Conservation (phyloP, 1,140 invertebrate species). For the Drosophila baimaii region DNA sequence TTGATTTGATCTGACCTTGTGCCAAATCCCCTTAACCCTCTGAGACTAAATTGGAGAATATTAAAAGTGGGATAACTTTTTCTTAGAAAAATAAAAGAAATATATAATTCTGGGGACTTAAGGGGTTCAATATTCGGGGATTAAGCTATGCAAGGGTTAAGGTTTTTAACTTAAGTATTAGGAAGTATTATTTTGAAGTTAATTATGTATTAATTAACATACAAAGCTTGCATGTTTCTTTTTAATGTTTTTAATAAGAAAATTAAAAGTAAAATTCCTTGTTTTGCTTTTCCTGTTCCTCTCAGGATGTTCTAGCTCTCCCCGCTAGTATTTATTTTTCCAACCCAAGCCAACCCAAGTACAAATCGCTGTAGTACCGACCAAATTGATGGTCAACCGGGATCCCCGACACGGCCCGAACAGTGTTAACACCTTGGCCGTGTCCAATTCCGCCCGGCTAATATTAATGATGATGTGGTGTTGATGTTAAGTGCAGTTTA, state of each 20-base stretch:
- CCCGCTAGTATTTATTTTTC: neutral
- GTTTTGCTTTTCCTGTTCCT: neutral
- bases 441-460: constrained; percentile 26
- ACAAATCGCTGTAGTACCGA: constrained; percentile 28
- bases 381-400: constrained; percentile 42
- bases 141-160: neutral
- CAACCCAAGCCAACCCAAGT: neutral
- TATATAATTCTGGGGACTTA: neutral
- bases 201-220: neutral
- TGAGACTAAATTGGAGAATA: neutral
- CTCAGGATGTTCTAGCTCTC: neutral
- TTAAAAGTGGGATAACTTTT: too few species aligned
- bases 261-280: neutral
- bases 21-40: neutral
- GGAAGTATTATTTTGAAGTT: neutral
- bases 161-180: neutral
- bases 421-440: constrained; percentile 49
- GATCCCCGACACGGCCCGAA: constrained; percentile 17
- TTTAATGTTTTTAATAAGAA: too few species aligned
- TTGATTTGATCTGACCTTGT: constrained; percentile 40
- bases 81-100: too few species aligned
- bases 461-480: constrained; percentile 82
- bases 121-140: neutral
- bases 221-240: too few species aligned
- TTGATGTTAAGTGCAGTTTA: constrained; percentile 84